Evolutionary conservation across 2,113 vertebrate genomes (phyloP), one percentile per base, ranked within the genome.

Genomic region (Neolamprologus longior): DNA sequence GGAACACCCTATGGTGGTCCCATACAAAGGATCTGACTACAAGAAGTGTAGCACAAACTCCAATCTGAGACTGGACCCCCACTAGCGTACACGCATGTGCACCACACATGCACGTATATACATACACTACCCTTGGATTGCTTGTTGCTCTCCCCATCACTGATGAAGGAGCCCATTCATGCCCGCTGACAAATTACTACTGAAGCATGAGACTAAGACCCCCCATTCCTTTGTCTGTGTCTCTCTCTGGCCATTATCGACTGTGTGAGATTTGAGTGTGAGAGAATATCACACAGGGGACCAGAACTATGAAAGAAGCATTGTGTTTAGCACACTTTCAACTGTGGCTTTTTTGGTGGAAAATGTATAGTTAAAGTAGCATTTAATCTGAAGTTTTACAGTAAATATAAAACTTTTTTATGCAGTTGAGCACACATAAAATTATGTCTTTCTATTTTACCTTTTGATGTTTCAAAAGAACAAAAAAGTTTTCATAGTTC

Each of bases 1-100:
- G 61, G 61, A 95, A 94, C 97, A 94, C 97, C 94, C 96, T 97
- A 97, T 96, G 93, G 95, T 96, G 94, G 93, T 91, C 96, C 95
- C 97, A 96, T 80, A 92, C 93, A 88, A 95, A 92, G 91, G 92
- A 82, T 54, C 82, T 61, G 85, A 81, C 11, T 86, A 94, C 95
- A 94, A 87, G 92, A 94, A 85, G 92, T 94, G 93, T 94, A 93
- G 91, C 88, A 88, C 92, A 89, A 85, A 96, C 95, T 94, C 94
- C 92, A 94, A 89, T 95, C 96, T 94, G 92, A 71, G 92, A 91
- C 89, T 81, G 92, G 89, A 92, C 92, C 91, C 88, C 95, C 91
- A 71, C 89, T 78, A 88, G 80, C 84, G 50, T 66, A 68, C 78
- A 71, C 26, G 45, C 81, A 88, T 80, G 81, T 88, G 68, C 83